Evolutionary conservation across 2,797 vertebrate species (phyloP), one percentile per base, ranked within the genome.

Genomic region (Mus minutoides): DNA sequence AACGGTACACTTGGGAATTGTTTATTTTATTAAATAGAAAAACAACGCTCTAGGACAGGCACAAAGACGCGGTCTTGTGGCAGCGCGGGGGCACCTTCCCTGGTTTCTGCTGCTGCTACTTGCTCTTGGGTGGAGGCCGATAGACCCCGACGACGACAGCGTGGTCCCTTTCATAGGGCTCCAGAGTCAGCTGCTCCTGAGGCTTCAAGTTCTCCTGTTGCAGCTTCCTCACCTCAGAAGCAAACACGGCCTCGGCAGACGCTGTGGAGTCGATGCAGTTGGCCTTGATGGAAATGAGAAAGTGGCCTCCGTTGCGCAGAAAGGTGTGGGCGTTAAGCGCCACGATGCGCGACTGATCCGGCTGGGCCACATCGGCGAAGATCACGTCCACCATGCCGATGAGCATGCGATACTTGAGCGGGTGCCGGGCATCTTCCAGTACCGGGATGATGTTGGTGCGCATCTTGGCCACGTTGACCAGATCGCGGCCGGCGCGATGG

Each of bases 361-460:
- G 99, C 97, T 99, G 99, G 4, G 99, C 99, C 31, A 99, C 99
- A 5, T 99, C 99, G 0, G 99, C 99, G 62, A 99, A 99, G 84
- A 99, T 99, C 8, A 99, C 99, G 6, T 99, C 99, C 92, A 99
- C 99, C 99, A 99, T 99, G 0, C 99, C 99, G 40, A 99, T 98
- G 4, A 99, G 98, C 99, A 99, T 99, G 90, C 99, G 99, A 97
- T 99, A 99, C 87, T 99, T 99, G 98, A 99, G 99, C 0, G 99
- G 99, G 95, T 99, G 99, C 0, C 99, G 98, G 0, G 99, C 99
- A 0, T 99, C 99, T 94, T 99, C 99, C 0, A 99, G 99, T 62
- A 99, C 99, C 0, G 99, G 99, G 97, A 99, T 99, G 95, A 99
- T 99, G 98, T 99, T 99, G 84, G 99, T 99, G n/a, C 99, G 98